Percentiles rank a stretch among this genome's conserved stretches.
These are phyloP conservation scores for Sebastiscus tertius DNA, from an alignment of 2,797 vertebrate genomes.

Conservation along the genomic window DNA sequence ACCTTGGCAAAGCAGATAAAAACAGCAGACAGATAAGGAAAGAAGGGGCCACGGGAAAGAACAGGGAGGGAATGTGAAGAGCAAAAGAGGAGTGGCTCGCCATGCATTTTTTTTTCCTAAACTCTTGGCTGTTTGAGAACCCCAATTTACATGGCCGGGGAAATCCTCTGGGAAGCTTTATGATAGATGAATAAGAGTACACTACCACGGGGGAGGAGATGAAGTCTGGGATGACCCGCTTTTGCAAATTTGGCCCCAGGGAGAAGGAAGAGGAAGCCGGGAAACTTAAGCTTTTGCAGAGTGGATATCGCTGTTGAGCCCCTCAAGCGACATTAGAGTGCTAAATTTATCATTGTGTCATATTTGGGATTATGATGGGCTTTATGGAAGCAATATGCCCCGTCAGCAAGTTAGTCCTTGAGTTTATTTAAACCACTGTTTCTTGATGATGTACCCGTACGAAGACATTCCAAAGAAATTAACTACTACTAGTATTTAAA, in stretches of 20 bases:
- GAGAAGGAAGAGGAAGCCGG: constrained; percentile 68
- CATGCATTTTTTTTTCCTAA: constrained; percentile 62
- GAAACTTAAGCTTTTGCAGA: constrained; percentile 73
- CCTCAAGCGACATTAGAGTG: constrained; percentile 50
- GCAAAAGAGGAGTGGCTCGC: constrained; percentile 40
- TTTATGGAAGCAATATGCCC: constrained; percentile 21
- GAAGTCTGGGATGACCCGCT: constrained; percentile 77
- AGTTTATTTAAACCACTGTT: constrained; percentile 7
- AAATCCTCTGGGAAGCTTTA: constrained; percentile 76
- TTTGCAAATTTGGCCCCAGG: constrained; percentile 82
- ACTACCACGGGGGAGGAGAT: constrained; percentile 61
- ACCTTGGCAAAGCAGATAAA: constrained; percentile 82
- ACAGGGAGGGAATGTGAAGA: constrained; percentile 5
- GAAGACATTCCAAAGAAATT: not conserved
- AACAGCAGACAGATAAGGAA: constrained; percentile 74
- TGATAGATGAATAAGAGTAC: constrained; percentile 78
- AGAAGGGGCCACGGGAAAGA: constrained; percentile 31
- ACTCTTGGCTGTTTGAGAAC: constrained; percentile 64
- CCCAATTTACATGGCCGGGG: constrained; percentile 69
- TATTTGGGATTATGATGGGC: constrained; percentile 57
- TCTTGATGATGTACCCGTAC: not conserved
- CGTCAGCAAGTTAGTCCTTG: constrained; percentile 14
- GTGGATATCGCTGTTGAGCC: constrained; percentile 58
- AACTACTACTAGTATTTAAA: not conserved
- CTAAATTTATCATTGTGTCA: constrained; percentile 75